Evolutionary conservation across 2,113 vertebrate genomes (phyloP).

Genomic region (Apodemus sylvaticus): DNA sequence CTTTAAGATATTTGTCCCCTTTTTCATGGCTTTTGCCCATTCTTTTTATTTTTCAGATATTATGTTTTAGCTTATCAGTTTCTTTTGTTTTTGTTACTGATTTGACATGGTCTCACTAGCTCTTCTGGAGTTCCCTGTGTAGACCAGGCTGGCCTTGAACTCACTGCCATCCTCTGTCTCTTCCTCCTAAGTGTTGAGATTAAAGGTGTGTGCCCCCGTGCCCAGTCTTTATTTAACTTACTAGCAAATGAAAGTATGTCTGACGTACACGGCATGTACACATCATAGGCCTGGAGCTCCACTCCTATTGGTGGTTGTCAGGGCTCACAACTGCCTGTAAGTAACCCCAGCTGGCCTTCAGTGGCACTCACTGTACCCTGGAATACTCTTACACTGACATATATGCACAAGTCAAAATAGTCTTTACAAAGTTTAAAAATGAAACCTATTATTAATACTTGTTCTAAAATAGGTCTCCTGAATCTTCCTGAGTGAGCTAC

Average conservation of each 20-base stretch:
- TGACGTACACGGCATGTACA: background rate
- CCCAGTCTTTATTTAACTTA: background rate
- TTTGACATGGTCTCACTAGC: background rate
- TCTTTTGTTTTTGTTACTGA: background rate
- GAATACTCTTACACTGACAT: too few relatives aligned
- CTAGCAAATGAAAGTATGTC: background rate
- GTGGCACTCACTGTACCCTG: background rate
- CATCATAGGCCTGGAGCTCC: background rate
- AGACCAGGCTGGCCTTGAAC: background rate
- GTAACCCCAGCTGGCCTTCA: background rate
- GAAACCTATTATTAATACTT: too few relatives aligned
- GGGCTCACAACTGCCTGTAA: background rate
- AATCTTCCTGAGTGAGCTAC: background rate
- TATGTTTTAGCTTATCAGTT: background rate
- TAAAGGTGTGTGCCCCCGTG: too few relatives aligned
- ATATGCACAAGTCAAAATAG: background rate
- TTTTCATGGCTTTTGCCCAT: background rate
- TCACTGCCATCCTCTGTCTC: background rate
- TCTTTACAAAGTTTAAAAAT: background rate
- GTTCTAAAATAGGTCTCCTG: background rate
- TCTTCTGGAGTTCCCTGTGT: background rate
- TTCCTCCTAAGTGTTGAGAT: background rate
- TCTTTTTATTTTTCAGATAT: slow-evolving; percentile 21
- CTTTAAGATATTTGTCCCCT: background rate
- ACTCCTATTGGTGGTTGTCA: background rate